Conservation (phyloP, 2,113 vertebrate species). For the Campylorhamphus procurvoides region DNA sequence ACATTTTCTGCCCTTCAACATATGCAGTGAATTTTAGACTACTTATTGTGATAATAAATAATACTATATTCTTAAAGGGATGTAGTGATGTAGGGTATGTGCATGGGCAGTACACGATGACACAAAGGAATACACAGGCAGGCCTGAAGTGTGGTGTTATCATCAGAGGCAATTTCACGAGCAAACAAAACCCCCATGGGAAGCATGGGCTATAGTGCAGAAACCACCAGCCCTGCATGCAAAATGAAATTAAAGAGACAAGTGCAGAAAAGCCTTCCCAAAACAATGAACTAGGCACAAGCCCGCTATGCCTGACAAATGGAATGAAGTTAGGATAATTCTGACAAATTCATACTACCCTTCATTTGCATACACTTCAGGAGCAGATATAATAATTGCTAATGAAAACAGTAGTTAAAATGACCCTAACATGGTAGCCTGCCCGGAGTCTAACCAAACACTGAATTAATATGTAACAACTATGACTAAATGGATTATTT, state of each 20-base stretch:
- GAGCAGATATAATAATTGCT: background rate
- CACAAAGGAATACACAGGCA: background rate
- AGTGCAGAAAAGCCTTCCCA: background rate
- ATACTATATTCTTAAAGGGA: background rate
- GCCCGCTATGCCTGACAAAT: conserved; percentile 12
- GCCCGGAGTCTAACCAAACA: conserved; percentile 17
- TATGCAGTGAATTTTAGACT: background rate
- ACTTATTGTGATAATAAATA: conserved; percentile 1
- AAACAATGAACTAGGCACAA: conserved; percentile 31
- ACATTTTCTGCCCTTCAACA: background rate
- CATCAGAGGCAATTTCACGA: background rate
- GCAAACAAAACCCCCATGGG: background rate
- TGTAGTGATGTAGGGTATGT: fast-evolving
- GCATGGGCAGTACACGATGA: background rate
- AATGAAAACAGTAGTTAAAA: conserved; percentile 60
- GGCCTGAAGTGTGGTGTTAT: background rate
- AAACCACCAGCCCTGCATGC: background rate
- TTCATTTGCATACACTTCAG: conserved; percentile 46
- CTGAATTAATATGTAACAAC: conserved; percentile 43
- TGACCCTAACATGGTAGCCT: background rate
- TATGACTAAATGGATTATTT: conserved; percentile 63
- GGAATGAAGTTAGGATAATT: conserved; percentile 49
- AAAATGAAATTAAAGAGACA: conserved; percentile 47
- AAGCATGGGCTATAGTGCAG: background rate
- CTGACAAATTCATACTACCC: conserved; percentile 52